phyloP scores from a whole-genome alignment of 1,140 invertebrate species.

The Myzus persicae region DNA sequence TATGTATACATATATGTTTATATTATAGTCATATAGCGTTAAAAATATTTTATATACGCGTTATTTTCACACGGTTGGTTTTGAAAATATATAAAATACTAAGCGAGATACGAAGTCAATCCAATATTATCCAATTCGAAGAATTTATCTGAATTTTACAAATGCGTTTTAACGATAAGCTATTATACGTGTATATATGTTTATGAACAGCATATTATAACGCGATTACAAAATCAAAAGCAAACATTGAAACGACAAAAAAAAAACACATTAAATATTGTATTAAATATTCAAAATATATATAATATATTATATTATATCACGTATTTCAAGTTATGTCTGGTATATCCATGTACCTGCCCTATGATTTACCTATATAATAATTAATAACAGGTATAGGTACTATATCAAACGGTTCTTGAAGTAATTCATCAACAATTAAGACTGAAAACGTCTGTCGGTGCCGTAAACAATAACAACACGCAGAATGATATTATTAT shows the following conservation, averaged over 20 bases:
- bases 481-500: neutral
- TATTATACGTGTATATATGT: neutral
- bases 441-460: neutral
- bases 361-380: no score
- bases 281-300: neutral
- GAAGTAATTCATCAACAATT: neutral
- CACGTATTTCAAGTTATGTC: neutral
- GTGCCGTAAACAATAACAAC: neutral
- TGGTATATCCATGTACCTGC: no score
- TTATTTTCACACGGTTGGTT: neutral
- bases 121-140: neutral
- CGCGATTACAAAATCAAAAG: neutral
- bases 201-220: neutral
- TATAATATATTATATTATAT: neutral
- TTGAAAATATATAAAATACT: neutral
- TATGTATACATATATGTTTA: no score
- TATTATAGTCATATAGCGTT: neutral
- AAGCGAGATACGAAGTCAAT: neutral
- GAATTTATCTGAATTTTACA: neutral
- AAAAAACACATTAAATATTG: neutral
- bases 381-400: no score
- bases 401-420: neutral
- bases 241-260: neutral
- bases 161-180: neutral
- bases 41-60: neutral